Percentiles rank a stretch among this genome's conserved stretches.
Evolutionary conservation across 2,888 invertebrate genomes (phyloP).

Genomic region (Strigamia crassipes): DNA sequence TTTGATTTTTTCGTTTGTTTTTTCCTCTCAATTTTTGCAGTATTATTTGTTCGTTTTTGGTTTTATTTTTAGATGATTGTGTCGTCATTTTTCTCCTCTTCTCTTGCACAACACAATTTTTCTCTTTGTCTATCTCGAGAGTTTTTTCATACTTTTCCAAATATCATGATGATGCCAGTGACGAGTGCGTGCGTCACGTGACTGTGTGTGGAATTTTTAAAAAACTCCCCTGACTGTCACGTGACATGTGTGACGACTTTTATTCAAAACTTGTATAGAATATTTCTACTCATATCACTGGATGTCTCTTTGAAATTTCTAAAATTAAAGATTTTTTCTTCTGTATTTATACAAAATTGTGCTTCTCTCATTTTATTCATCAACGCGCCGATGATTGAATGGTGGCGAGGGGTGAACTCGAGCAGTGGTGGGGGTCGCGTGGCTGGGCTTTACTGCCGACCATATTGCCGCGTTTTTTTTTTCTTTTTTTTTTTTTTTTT

Average conservation of each 20-base stretch:
- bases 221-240: conserved; percentile 36
- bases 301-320: conserved; percentile 51
- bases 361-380: conserved; percentile 40
- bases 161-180: conserved; percentile 42
- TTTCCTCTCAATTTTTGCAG: neutral
- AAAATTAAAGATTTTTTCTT: conserved; percentile 50
- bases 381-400: conserved; percentile 17
- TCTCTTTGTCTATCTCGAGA: conserved; percentile 42
- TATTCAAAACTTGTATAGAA: conserved; percentile 49
- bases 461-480: conserved; percentile 9
- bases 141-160: conserved; percentile 42
- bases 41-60: neutral
- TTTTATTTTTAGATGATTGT: neutral
- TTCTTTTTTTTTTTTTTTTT: too few relatives aligned
- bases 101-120: conserved; percentile 39
- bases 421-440: neutral
- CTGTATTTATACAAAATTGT: conserved; percentile 48
- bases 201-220: conserved; percentile 41
- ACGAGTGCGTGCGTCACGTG: conserved; percentile 42
- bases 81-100: conserved; percentile 39
- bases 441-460: conserved; percentile 33
- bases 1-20: too few relatives aligned
- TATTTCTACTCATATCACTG: conserved; percentile 52
- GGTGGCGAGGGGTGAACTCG: neutral
- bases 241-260: conserved; percentile 34